Base-by-base conservation (phyloP, 2,797 vertebrate species). In the Eulemur mongoz region DNA sequence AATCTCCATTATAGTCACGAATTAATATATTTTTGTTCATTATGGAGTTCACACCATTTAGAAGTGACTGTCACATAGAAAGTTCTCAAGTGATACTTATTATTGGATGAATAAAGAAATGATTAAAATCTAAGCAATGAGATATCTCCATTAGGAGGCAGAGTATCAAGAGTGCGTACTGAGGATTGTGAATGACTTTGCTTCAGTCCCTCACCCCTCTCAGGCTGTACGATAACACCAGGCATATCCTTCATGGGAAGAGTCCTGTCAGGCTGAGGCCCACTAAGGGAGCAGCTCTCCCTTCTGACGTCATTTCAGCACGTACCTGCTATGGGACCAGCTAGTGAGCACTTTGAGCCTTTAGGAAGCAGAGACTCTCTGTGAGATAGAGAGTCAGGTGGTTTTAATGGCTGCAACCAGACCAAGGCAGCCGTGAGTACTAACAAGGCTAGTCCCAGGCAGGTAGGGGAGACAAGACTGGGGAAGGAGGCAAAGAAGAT, bases 21-120 rank as follows among this genome's bases (percentile, higher is more conserved):
- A 88, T 72, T 65, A 38, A 48, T 35, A 12, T 65, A 83, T 30
- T 75, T 93, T 75, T 38, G 7, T 27, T 82, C 54, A 80, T 22
- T 75, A 40, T 50, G 57, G 5, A 80, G 14, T 85, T 57, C 23
- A 63, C 8, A 54, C 18, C n/a, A 84, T 79, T 91, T 73, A 70
- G 85, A 96, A 92, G n/a, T n/a, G 32, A 48, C 59, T 86, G 23
- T 90, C 52, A 48, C 40, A 70, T 12, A 91, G 15, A 84, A 78
- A 72, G 11, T 18, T 89, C 61, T 89, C 67, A 30, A 23, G 22
- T 73, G n/a, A 54, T 91, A 79, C 75, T 83, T 83, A 38, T 76
- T 81, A 85, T 13, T 70, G 14, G 10, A 59, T 54, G 52, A 89
- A 90, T 72, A 80, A 83, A 69, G 25, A 90, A 85, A 35, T 48